Base-by-base conservation (phyloP, 1,140 invertebrate genomes). In the Physella acuta region DNA sequence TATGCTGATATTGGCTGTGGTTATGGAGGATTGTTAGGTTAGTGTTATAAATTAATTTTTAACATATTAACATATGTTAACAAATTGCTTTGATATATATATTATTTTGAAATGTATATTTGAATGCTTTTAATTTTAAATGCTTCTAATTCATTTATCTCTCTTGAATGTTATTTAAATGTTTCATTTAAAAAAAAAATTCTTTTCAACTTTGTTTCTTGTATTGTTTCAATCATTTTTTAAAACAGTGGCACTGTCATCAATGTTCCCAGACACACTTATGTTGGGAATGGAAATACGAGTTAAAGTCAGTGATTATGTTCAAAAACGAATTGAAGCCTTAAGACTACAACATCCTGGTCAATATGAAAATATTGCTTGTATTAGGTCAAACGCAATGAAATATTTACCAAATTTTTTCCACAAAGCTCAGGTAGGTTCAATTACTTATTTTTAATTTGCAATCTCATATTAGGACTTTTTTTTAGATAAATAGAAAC, bases 1-100 rank as follows among this genome's bases (percentile, higher is more conserved):
- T 98, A 98, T 89, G 91, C 92, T 17, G 98, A 99, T 85, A 90
- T 99, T 80, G 98, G 98, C 1, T 99, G 98, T 88, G 97, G 98
- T 20, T 99, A 99, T 88, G 98, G 98, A 44, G 98, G 98, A 31
- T 87, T 99, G 39, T 86, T 99, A 66, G 91, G 93, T 93, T 89
- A 80, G 71, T n/a, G 17, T 14, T 55, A n/a, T n/a, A n/a, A n/a
- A n/a, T n/a, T n/a, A n/a, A n/a, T n/a, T n/a, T n/a, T n/a, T n/a
- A n/a, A n/a, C n/a, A n/a, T n/a, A n/a, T n/a, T n/a, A n/a, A n/a
- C n/a, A n/a, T n/a, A n/a, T n/a, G n/a, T n/a, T n/a, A n/a, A n/a
- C n/a, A n/a, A n/a, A n/a, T n/a, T n/a, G 44, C 44, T 49, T n/a
- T n/a, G n/a, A n/a, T n/a, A n/a, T n/a, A n/a, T n/a, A n/a, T n/a